Base-by-base conservation (phyloP, 2,113 vertebrate genomes). In the Paralichthys olivaceus region DNA sequence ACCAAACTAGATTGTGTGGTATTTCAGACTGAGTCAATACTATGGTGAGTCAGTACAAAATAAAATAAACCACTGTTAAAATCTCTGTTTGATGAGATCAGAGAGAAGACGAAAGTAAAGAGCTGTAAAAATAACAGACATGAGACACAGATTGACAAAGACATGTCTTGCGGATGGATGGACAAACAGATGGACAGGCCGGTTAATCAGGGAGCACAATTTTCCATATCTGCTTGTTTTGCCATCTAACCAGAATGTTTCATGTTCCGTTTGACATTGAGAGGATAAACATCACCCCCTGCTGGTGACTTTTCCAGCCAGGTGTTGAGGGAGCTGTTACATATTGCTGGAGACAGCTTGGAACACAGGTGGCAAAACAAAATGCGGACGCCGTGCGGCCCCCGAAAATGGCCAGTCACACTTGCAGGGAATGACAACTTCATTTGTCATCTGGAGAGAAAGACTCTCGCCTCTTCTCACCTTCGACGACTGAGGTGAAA, bases 261-360 rank as follows among this genome's bases (percentile, higher is more conserved):
- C 12, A 13, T 40, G 37, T 26, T 47, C 45, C 4, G 17, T 28
- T 47, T 84, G 75, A 76, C 75, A 73, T 63, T 72, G 57, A 59
- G 74, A 92, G 80, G 80, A 84, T 62, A 51, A 81, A 88, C 82
- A 84, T 20, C 87, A 72, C 79, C 80, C 78, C 80, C 90, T 90
- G 84, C 79, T 90, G 87, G 87, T 7, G 19, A 59, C 28, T 61
- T 12, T 5, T 71, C 58, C 26, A 57, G 34, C 56, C 76, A 84
- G 82, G 75, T 61, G 63, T 63, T 61, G 17, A 23, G 28, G 15
- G 60, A 67, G 64, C 13, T 15, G 19, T 66, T 53, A 58, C 25
- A 69, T 69, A 51, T 40, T 8, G 3, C 9, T 58, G 55, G 72
- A 81, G 69, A 72, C 72, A 66, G 75, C 60, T 72, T 77, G 64